Conservation (phyloP, 2,888 invertebrate species). For the Cerastis leucographa region DNA sequence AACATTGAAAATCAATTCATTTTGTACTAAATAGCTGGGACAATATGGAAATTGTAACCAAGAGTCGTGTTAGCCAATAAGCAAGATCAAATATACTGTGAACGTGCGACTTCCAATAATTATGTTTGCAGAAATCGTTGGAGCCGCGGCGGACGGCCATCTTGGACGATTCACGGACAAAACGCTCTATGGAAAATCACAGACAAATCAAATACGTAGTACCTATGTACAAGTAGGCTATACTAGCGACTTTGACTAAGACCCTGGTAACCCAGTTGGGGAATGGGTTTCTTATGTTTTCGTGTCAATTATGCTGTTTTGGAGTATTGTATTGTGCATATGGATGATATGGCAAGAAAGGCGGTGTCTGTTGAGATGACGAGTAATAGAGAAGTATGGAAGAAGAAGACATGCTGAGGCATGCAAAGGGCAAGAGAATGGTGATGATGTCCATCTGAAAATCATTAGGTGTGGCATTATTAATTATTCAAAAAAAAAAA, state of each 20-base stretch:
- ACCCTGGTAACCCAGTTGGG: neutral
- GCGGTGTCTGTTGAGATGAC: too few species aligned
- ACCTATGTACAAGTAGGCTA: conserved; percentile 2
- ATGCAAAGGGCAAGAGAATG: too few species aligned
- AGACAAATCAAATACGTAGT: conserved; percentile 65
- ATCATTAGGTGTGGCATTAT: neutral
- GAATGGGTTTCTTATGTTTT: neutral
- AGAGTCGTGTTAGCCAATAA: conserved; percentile 82
- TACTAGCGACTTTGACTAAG: neutral
- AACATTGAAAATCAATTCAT: conserved; percentile 70
- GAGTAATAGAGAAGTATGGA: too few species aligned
- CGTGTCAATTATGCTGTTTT: neutral
- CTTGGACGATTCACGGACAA: conserved; percentile 73
- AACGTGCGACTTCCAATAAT: conserved; percentile 89
- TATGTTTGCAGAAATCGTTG: conserved; percentile 88
- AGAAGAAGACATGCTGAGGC: too few species aligned
- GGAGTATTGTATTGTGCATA: neutral
- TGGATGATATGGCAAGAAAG: too few species aligned
- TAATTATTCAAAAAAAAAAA: too few species aligned
- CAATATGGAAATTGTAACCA: conserved; percentile 72
- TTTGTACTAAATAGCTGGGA: conserved; percentile 75
- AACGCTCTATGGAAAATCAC: conserved; percentile 75
- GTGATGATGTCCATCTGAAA: neutral
- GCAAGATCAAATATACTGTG: conserved; percentile 82
- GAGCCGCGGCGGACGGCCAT: conserved; percentile 77